Evolutionary conservation across 2,113 vertebrate genomes (phyloP).

Genomic region (Protobothrops flavoviridis): DNA sequence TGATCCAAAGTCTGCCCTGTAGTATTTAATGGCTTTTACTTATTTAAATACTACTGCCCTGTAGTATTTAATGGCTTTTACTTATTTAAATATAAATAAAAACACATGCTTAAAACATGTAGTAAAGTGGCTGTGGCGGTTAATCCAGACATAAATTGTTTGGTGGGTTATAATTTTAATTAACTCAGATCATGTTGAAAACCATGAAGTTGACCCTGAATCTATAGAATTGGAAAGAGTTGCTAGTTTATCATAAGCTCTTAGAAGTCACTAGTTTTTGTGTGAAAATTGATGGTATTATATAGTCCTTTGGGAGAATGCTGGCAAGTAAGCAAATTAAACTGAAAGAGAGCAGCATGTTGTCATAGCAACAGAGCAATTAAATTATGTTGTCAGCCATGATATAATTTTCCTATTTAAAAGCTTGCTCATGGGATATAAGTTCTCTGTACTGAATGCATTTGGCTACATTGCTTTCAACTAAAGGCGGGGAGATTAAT

Average conservation of each 20-base stretch:
- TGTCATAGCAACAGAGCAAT: conserved; percentile 87
- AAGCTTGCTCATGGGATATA: conserved; percentile 74
- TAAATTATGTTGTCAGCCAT: conserved; percentile 91
- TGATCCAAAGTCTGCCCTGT: neutral
- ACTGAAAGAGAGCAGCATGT: conserved; percentile 85
- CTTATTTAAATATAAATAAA: neutral
- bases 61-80: neutral
- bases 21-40: neutral
- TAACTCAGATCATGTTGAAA: neutral
- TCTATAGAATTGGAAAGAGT: neutral
- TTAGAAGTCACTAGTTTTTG: conserved; percentile 7
- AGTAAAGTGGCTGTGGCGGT: neutral
- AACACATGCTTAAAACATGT: neutral
- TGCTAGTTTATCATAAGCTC: neutral
- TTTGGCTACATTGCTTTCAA: conserved; percentile 20
- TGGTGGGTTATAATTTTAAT: neutral
- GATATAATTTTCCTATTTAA: conserved; percentile 84
- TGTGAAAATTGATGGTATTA: conserved; percentile 22
- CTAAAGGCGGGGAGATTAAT: neutral
- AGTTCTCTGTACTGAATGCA: conserved; percentile 70
- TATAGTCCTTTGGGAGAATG: conserved; percentile 72
- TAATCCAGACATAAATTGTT: neutral
- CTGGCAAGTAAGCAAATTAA: conserved; percentile 87
- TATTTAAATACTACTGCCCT: too few species aligned
- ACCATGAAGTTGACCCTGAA: neutral